phyloP scores from a whole-genome alignment of 2,113 vertebrate genomes.

The Nerophis lumbriciformis region DNA sequence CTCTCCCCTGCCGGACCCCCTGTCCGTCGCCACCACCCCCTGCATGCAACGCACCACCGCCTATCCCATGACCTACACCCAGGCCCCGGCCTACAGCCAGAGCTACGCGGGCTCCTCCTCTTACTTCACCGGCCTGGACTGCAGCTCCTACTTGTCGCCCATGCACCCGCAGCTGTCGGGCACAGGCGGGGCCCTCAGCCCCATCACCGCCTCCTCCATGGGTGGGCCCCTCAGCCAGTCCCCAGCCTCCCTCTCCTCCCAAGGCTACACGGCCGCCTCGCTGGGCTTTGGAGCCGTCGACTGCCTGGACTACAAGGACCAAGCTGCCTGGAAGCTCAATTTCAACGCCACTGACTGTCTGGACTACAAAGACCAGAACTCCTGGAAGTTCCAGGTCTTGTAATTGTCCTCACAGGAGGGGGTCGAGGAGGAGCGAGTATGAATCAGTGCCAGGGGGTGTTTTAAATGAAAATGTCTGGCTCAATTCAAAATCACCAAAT shows the following conservation, averaged over 20 bases:
- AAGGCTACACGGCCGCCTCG: constrained; percentile 76
- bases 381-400: constrained; percentile 90
- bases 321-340: constrained; percentile 81
- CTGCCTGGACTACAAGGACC: constrained; percentile 86
- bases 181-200: constrained; percentile 78
- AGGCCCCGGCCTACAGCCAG: constrained; percentile 77
- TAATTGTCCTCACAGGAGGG: constrained; percentile 50
- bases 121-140: constrained; percentile 83
- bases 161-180: constrained; percentile 81
- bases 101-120: constrained; percentile 76
- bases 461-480: constrained; percentile 19
- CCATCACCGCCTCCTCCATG: constrained; percentile 76
- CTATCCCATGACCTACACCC: constrained; percentile 80
- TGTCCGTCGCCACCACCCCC: constrained; percentile 66
- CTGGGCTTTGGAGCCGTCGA: constrained; percentile 79
- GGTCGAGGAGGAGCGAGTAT: constrained; percentile 14
- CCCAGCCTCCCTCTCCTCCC: constrained; percentile 74
- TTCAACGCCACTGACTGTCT: constrained; percentile 82
- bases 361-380: constrained; percentile 88
- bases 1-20: constrained; percentile 78
- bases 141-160: constrained; percentile 83
- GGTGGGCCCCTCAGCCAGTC: constrained; percentile 78
- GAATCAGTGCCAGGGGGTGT: constrained; percentile 31
- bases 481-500: constrained; percentile 4
- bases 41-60: constrained; percentile 76